Evolutionary conservation across 2,888 invertebrate genomes (phyloP), one percentile per base, ranked within the genome.

Genomic region (Marasmarcha lunaedactyla): DNA sequence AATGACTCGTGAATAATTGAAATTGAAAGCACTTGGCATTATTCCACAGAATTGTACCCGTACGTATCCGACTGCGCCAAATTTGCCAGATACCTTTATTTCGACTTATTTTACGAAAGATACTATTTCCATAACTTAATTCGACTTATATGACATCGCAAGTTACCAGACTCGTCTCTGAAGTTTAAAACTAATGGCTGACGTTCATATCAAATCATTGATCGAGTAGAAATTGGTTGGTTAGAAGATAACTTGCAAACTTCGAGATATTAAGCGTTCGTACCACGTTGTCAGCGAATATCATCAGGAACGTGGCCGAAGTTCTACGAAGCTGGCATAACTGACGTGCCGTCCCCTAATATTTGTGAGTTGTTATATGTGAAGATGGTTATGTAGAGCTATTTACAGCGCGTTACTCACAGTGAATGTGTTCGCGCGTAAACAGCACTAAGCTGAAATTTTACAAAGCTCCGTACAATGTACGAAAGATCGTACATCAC

Each of bases 341-440:
- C 51, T 48, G 46, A 47, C 50, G 44, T 46, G 44, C 37, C 40
- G 41, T 37, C 35, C 35, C 36, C 38, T 42, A 38, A 38, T 34
- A 20, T 20, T 20, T 7, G 20, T 20, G 7, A 3, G 3, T 7
- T 20, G 3, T 33, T 20, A 20, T 20, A 7, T 20, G 20, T 20
- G 7, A 7, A n/a, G 7, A 20, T 20, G 7, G 20, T 20, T 20
- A 20, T 20, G 7, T 50, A 39, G 41, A 46, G 45, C 47, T 49
- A 47, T 50, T 52, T 54, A 52, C 49, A 52, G 48, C 57, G 59
- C 53, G 63, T 67, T 64, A 64, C 55, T 55, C 55, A 54, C 50
- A 54, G 50, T 51, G 57, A 54, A 51, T 43, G 50, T 44, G 46
- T 50, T 51, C n/a, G 9, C 30, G 30, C 11, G 30, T 9, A 30